Evolutionary conservation across 64 coral and sea anemone genomes (phyloP).

Genomic region (Dendrophyllia cribrosa): DNA sequence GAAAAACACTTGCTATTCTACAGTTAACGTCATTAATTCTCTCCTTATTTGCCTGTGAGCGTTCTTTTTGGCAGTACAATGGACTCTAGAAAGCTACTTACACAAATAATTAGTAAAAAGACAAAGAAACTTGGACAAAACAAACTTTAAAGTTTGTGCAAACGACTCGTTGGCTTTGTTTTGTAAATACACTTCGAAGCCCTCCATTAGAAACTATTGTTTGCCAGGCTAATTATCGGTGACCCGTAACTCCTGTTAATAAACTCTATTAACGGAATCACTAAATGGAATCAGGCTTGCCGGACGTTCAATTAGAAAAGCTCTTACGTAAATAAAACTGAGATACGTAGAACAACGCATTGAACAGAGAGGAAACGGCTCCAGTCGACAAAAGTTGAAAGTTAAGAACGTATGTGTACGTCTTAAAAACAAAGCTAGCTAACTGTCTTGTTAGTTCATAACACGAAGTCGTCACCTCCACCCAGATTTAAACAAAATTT

Average conservation of each 20-base stretch:
- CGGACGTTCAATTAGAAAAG: neutral
- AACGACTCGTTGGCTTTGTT: constrained; percentile 5
- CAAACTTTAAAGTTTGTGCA: constrained; percentile 39
- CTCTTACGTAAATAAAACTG: neutral
- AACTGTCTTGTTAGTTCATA: neutral
- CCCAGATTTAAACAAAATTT: constrained; percentile 1
- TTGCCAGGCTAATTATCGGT: constrained; percentile 18
- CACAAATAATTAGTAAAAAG: neutral
- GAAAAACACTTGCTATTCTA: constrained; percentile 18
- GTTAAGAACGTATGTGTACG: neutral
- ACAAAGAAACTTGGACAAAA: constrained; percentile 28
- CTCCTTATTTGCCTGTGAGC: constrained; percentile 18
- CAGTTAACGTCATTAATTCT: constrained; percentile 2
- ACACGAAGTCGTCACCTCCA: constrained; percentile 8
- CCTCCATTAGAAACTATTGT: constrained; percentile 41
- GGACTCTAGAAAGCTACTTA: constrained; percentile 12
- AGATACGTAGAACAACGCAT: neutral
- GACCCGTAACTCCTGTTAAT: constrained; percentile 45
- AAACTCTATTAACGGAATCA: constrained; percentile 22
- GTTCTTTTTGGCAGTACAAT: constrained; percentile 21
- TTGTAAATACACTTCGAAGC: constrained; percentile 40
- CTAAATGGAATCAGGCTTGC: constrained; percentile 20
- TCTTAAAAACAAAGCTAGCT: neutral
- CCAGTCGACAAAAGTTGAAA: neutral
- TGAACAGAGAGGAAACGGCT: neutral